Conservation (phyloP, 2,113 vertebrate species). For the Muntiacus muntjak region DNA sequence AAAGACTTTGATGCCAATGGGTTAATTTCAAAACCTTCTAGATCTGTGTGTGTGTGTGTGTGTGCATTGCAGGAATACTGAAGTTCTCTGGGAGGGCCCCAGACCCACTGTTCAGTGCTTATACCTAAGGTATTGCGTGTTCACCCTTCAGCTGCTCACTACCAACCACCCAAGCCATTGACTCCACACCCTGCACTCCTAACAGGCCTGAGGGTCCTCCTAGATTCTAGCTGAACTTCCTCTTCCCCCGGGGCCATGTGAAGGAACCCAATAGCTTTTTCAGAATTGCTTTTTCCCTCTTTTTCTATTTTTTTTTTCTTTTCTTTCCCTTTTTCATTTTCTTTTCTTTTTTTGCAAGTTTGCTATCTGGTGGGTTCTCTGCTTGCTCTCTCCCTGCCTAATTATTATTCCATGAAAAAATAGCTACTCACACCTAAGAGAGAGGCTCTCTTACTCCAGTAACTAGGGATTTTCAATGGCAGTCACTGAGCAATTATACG, state of each 20-base stretch:
- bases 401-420: constrained; percentile 61
- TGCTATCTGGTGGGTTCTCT: constrained; percentile 46
- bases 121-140: not conserved
- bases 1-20: not conserved
- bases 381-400: constrained; percentile 57
- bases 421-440: constrained; percentile 57
- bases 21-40: not conserved
- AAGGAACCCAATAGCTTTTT: not conserved
- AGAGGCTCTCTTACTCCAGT: constrained; percentile 39
- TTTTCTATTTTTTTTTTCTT: not conserved
- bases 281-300: rapidly evolving
- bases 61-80: not conserved
- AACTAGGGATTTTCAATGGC: constrained; percentile 65
- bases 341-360: not conserved
- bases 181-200: not conserved
- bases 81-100: not conserved
- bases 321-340: rapidly evolving
- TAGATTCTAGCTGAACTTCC: no score
- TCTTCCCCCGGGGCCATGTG: rapidly evolving
- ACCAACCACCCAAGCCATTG: no score
- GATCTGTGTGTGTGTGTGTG: not conserved
- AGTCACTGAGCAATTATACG: constrained; percentile 69
- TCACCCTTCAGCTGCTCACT: no score
- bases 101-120: not conserved
- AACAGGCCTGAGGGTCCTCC: not conserved